Evolutionary conservation across 2,797 vertebrate species (phyloP).

Genomic region (Platyrinchus mystaceus): DNA sequence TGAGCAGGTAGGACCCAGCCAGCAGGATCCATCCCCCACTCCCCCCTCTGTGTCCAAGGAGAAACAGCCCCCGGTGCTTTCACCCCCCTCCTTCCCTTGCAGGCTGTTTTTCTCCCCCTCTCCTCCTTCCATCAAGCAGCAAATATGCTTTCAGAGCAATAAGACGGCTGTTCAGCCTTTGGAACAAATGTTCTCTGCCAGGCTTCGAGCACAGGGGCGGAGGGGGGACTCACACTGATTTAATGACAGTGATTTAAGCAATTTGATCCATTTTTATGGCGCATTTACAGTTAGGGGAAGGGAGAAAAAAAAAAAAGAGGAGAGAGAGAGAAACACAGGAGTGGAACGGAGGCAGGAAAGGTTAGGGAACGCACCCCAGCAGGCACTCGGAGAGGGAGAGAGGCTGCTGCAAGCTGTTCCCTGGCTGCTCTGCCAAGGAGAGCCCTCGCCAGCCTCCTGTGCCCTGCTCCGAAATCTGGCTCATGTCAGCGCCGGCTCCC

Average conservation of each 20-base stretch:
- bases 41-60: neutral
- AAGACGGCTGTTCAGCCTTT: slow-evolving; percentile 68
- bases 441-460: slow-evolving; percentile 9
- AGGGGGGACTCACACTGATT: slow-evolving; percentile 67
- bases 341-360: slow-evolving; percentile 55
- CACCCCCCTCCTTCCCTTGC: slow-evolving; percentile 27
- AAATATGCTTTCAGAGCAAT: slow-evolving; percentile 71
- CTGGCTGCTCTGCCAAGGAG: slow-evolving; percentile 13
- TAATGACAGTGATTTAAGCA: slow-evolving; percentile 72
- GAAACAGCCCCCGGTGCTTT: neutral
- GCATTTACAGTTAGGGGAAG: slow-evolving; percentile 64
- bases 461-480: neutral
- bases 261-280: slow-evolving; percentile 71
- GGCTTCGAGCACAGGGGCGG: slow-evolving; percentile 56
- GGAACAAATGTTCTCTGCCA: slow-evolving; percentile 70
- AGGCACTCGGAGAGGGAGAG: neutral
- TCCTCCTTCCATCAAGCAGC: slow-evolving; percentile 66
- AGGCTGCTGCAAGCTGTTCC: slow-evolving; percentile 54
- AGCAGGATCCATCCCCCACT: rapidly evolving
- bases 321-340: slow-evolving; percentile 59
- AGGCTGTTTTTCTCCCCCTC: slow-evolving; percentile 59
- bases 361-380: slow-evolving; percentile 62
- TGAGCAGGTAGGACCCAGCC: neutral
- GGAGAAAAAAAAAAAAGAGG: neutral
- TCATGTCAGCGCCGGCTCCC: neutral